Conservation (phyloP, 2,888 invertebrate species). For the Venusia cambrica region DNA sequence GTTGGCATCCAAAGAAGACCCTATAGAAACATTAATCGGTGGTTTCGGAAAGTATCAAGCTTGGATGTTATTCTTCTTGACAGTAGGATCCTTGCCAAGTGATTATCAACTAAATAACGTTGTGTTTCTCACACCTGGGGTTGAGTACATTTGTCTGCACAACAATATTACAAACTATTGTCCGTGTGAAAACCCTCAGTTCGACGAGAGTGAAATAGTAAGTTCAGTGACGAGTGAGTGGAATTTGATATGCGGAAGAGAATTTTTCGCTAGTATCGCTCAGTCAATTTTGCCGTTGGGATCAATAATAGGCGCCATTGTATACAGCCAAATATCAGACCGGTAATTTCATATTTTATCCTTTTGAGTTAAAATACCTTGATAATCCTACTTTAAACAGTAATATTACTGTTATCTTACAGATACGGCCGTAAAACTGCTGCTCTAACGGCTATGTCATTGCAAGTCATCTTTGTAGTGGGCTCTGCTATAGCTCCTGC, state of each 20-base stretch:
- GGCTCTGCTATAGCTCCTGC: constrained; percentile 78
- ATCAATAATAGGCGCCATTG: constrained; percentile 75
- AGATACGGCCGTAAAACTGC: constrained; percentile 85
- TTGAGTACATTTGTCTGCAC: constrained; percentile 70
- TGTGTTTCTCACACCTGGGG: constrained; percentile 77
- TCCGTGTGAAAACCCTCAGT: constrained; percentile 71
- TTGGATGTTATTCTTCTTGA: constrained; percentile 69
- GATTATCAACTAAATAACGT: constrained; percentile 81
- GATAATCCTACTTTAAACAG: too few species aligned
- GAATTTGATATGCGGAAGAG: constrained; percentile 81
- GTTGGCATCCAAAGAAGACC: constrained; percentile 35
- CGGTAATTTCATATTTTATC: constrained; percentile 41
- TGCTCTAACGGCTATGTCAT: constrained; percentile 77
- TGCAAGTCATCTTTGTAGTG: constrained; percentile 79
- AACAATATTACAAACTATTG: constrained; percentile 61
- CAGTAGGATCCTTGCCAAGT: constrained; percentile 76
- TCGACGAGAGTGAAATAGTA: constrained; percentile 72
- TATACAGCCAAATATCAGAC: constrained; percentile 77
- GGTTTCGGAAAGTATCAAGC: constrained; percentile 79
- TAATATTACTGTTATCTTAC: constrained; percentile 33
- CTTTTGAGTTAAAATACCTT: too few species aligned
- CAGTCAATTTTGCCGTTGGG: constrained; percentile 81
- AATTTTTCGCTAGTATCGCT: constrained; percentile 74
- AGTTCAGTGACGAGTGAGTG: constrained; percentile 82
- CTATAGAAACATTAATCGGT: constrained; percentile 71